Evolutionary conservation across 2,797 vertebrate species (phyloP), one percentile per base, ranked within the genome.

Genomic region (Pseudochirops corinnae): DNA sequence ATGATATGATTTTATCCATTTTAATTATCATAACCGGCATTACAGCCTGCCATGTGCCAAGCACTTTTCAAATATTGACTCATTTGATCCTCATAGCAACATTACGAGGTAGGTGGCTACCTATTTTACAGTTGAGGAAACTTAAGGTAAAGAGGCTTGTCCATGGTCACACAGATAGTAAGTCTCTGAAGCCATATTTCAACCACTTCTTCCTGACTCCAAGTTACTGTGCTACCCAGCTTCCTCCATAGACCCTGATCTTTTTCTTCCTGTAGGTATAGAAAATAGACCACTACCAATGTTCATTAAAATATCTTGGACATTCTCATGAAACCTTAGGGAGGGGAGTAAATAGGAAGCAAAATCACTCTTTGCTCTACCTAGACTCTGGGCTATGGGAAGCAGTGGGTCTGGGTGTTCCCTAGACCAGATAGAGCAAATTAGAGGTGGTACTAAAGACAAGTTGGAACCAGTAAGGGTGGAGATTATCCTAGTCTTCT

Each of bases 331-430:
- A 1, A 31, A 53, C 21, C 4, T 50, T 92, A 50, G 33, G n/a
- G 62, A 74, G 62, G 16, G n/a, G 33, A 74, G 33, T 16, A 74
- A 74, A 74, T 39, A 74, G 62, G 16, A 29, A 29, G 57, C 92
- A 74, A 62, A 93, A 21, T 26, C 12, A 0, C 2, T 52, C 60
- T n/a, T 56, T 62, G 56, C 16, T 29, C 1, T 0, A 2, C 21
- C 0, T 58, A 31, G 60, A 18, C 28, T 33, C 7, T 60, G 52
- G 55, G 55, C 1, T 21, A 14, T 39, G n/a, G 50, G 55, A 29
- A 7, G 0, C 1, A 11, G 67, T 10, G 1, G 33, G 26, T 0
- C 0, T 0, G 24, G 16, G 1, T 4, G 50, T 46, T 90, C n/a
- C 56, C 3, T 0, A 55, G 50, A 21, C 57, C 5, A 50, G 91